Conservation (phyloP, 2,113 vertebrate species). For the Vulpes lagopus region DNA sequence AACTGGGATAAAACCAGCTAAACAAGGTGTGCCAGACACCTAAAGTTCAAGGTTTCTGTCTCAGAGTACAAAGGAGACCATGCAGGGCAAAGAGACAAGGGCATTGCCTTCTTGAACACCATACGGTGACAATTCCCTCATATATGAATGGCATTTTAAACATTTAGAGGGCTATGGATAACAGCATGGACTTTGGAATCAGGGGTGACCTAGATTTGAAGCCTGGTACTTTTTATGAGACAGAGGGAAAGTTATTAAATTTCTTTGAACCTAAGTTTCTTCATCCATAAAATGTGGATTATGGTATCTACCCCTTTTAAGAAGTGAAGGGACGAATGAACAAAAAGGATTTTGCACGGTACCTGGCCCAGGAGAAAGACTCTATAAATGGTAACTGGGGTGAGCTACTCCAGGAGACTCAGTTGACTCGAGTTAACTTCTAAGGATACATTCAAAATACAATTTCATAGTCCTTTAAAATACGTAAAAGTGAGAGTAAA, state of each 20-base stretch:
- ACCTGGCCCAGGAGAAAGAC: background rate
- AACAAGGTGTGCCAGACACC: background rate
- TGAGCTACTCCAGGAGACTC: background rate
- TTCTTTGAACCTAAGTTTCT: conserved; percentile 39
- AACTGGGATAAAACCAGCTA: background rate
- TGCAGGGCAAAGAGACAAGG: background rate
- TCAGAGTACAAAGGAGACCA: background rate
- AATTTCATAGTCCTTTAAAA: conserved; percentile 14
- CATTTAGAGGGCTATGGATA: background rate
- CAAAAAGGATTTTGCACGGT: background rate
- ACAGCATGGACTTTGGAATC: conserved; percentile 27
- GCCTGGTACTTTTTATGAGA: conserved; percentile 26
- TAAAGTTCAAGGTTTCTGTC: background rate
- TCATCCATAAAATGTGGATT: conserved; percentile 28
- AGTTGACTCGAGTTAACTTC: background rate
- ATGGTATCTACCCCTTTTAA: background rate
- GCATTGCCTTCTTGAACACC: background rate
- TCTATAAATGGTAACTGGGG: background rate
- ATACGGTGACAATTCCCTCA: background rate
- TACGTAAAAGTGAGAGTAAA: background rate
- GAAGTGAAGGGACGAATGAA: background rate
- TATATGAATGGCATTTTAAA: background rate
- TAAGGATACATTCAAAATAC: background rate
- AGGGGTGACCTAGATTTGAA: background rate
- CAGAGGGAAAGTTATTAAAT: background rate